Evolutionary conservation across 2,113 vertebrate species (phyloP).

Genomic region (Agelaius tricolor): DNA sequence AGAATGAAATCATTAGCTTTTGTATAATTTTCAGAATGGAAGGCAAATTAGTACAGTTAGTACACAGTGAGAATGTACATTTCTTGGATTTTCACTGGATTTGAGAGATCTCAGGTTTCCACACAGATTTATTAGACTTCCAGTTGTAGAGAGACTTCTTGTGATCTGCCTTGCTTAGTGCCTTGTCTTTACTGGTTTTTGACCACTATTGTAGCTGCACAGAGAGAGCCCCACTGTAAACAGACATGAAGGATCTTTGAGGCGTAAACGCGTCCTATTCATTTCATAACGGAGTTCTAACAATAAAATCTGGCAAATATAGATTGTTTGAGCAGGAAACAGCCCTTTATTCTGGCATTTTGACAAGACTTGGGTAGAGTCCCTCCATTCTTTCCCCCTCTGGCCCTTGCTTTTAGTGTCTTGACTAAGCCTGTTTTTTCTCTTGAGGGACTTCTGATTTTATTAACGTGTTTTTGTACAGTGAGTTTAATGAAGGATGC

Average conservation of each 20-base stretch:
- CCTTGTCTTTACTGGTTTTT: neutral
- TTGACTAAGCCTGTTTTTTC: slow-evolving; percentile 12
- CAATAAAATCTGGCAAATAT: slow-evolving; percentile 28
- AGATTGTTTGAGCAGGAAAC: slow-evolving; percentile 35
- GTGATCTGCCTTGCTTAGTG: neutral
- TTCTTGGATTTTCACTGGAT: neutral
- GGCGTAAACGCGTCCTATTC: neutral
- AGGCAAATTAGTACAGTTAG: neutral
- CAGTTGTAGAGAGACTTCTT: neutral
- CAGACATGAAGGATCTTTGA: neutral
- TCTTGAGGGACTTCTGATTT: slow-evolving; percentile 17
- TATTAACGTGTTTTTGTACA: slow-evolving; percentile 7
- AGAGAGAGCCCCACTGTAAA: neutral
- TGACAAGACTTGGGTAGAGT: slow-evolving; percentile 54
- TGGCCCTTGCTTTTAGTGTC: slow-evolving; percentile 4
- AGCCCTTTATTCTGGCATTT: slow-evolving; percentile 26
- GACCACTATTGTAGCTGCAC: neutral
- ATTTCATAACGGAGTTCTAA: slow-evolving; percentile 45
- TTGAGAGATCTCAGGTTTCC: neutral
- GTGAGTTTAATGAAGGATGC: neutral
- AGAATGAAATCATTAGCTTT: neutral
- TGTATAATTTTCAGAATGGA: neutral
- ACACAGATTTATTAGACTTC: neutral
- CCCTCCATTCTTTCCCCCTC: slow-evolving; percentile 46
- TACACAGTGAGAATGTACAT: neutral